Percentiles rank a stretch among this genome's conserved stretches.
Evolutionary conservation across 2,888 invertebrate genomes (phyloP).

Genomic region (Ormia ochracea): DNA sequence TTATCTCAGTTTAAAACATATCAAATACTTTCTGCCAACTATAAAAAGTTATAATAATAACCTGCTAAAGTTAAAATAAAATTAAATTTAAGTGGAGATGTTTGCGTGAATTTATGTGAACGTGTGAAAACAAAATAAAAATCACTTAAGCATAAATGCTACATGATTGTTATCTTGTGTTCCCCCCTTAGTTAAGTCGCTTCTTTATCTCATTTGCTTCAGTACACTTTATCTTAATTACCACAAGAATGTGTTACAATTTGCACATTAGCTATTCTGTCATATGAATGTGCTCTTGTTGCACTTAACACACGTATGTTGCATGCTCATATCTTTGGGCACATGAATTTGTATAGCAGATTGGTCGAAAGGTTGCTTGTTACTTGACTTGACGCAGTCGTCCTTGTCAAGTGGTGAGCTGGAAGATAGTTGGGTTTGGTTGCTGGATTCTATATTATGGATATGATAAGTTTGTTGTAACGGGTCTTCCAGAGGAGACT

Average conservation of each 20-base stretch:
- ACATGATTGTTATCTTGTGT: conserved; percentile 62
- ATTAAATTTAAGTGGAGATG: conserved; percentile 5
- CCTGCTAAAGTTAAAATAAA: background rate
- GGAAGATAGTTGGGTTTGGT: background rate
- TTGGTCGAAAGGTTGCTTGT: background rate
- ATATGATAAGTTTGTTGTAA: conserved; percentile 12
- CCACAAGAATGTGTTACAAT: conserved; percentile 63
- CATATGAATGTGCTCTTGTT: conserved; percentile 21
- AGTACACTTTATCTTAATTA: conserved; percentile 62
- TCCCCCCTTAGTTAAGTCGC: conserved; percentile 47
- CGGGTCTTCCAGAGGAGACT: too few species aligned
- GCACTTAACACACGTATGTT: conserved; percentile 1
- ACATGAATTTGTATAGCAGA: background rate
- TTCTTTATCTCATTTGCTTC: conserved; percentile 60
- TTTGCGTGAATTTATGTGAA: conserved; percentile 14
- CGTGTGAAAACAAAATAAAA: conserved; percentile 36
- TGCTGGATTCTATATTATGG: background rate
- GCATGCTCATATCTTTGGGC: background rate
- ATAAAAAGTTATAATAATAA: background rate
- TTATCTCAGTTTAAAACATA: background rate
- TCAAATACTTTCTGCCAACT: background rate
- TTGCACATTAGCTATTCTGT: conserved; percentile 60
- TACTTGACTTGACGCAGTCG: background rate
- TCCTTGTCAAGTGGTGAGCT: background rate
- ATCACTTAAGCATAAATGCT: conserved; percentile 54